These are phyloP conservation scores for Thamnophis sirtalis DNA, from an alignment of 2,113 vertebrate species.

Conservation along the genomic window DNA sequence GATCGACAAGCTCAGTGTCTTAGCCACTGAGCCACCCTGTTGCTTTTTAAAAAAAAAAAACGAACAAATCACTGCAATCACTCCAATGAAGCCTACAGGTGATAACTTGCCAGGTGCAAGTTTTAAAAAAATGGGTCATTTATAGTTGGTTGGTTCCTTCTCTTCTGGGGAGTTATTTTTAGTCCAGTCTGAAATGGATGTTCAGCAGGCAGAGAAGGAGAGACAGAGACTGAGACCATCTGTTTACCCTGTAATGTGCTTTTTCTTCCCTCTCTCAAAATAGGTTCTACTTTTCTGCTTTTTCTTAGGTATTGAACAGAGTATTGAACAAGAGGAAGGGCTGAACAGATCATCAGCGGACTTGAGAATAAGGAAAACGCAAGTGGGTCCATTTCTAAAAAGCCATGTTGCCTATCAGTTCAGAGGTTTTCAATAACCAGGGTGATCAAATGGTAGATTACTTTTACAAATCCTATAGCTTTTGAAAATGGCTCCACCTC, in stretches of 20 bases:
- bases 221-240: not conserved
- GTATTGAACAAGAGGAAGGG: conserved; percentile 91
- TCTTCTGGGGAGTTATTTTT: not conserved
- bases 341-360: conserved; percentile 91
- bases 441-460: not conserved
- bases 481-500: not conserved
- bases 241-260: not conserved
- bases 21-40: no score
- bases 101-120: not conserved
- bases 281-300: not conserved
- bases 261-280: not conserved
- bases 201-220: not conserved
- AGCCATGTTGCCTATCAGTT: not conserved
- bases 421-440: not conserved
- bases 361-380: conserved; percentile 95
- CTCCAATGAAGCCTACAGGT: not conserved
- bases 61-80: not conserved
- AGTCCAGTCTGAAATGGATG: not conserved
- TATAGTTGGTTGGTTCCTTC: not conserved
- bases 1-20: no score
- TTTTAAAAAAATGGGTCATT: not conserved
- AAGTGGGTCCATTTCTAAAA: conserved; percentile 68
- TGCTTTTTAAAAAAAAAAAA: no score
- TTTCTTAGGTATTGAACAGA: conserved; percentile 86
- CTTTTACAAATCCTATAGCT: not conserved